Conservation (phyloP, 2,888 invertebrate species). For the Gisinianus flammeolus region DNA sequence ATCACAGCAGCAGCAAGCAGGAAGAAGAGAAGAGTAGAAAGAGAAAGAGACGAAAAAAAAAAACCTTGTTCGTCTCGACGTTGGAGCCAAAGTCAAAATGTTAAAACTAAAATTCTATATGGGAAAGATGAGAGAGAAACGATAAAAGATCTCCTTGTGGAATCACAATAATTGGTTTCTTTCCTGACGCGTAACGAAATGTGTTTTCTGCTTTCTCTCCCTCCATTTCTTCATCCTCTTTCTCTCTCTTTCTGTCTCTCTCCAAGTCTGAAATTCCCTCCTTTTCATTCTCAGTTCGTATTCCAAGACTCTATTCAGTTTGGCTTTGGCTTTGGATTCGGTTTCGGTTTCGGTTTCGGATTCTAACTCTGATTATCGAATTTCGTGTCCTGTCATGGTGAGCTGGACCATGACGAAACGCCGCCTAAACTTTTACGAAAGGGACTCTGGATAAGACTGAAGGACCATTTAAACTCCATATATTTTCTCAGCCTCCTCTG, state of each 20-base stretch:
- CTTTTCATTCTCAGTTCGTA: constrained; percentile 20
- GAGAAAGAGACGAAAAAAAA: not conserved
- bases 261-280: not conserved
- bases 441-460: no score
- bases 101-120: not conserved
- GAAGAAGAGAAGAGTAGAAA: not conserved
- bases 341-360: not conserved
- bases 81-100: not conserved
- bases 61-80: not conserved
- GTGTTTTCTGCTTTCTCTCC: constrained; percentile 43
- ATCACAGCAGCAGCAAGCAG: no score
- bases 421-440: not conserved
- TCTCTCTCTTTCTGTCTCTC: not conserved
- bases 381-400: not conserved
- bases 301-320: constrained; percentile 17
- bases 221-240: constrained; percentile 13
- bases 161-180: constrained; percentile 59
- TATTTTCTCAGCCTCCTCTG: no score
- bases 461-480: no score
- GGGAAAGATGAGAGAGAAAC: constrained; percentile 33
- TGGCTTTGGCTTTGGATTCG: not conserved
- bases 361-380: not conserved
- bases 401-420: not conserved
- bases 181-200: constrained; percentile 58
- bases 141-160: constrained; percentile 58